phyloP scores from a whole-genome alignment of 2,888 invertebrate genomes.

The Chaitophorus viminalis region DNA sequence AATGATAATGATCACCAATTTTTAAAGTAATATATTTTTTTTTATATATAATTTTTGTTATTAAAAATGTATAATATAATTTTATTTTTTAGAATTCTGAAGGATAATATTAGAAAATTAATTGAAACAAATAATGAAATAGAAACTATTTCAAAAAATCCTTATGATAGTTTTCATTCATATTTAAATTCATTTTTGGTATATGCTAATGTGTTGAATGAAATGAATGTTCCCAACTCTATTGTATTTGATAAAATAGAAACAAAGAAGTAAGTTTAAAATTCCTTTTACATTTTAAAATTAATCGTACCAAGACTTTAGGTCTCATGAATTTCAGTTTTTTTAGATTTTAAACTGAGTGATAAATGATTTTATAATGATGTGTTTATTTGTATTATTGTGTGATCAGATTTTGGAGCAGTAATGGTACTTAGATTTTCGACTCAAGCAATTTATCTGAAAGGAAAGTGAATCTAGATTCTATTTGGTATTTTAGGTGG shows the following conservation, averaged over 20 bases:
- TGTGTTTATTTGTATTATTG: too few species aligned
- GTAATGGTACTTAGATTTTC: too few species aligned
- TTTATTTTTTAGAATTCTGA: slow-evolving; percentile 41
- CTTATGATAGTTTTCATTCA: slow-evolving; percentile 23
- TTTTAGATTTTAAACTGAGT: too few species aligned
- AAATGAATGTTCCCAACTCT: not conserved
- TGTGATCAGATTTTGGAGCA: too few species aligned
- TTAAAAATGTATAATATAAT: not conserved
- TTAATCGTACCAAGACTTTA: not conserved
- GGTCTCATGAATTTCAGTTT: not conserved
- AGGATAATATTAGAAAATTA: slow-evolving; percentile 2
- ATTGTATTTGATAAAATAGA: not conserved
- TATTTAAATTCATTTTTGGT: slow-evolving; percentile 39
- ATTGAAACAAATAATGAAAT: slow-evolving; percentile 40
- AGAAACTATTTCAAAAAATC: slow-evolving; percentile 5
- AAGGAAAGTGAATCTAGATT: too few species aligned
- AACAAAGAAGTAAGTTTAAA: slow-evolving; percentile 26
- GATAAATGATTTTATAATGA: too few species aligned
- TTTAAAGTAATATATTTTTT: slow-evolving; percentile 41
- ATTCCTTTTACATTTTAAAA: not conserved
- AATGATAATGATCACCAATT: slow-evolving; percentile 27
- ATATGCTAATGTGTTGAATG: slow-evolving; percentile 29
- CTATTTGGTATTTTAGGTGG: too few species aligned
- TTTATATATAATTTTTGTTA: not conserved
- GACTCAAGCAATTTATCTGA: too few species aligned